Evolutionary conservation across 2,797 vertebrate genomes (phyloP).

Genomic region (Mormyrus hasselquistii): DNA sequence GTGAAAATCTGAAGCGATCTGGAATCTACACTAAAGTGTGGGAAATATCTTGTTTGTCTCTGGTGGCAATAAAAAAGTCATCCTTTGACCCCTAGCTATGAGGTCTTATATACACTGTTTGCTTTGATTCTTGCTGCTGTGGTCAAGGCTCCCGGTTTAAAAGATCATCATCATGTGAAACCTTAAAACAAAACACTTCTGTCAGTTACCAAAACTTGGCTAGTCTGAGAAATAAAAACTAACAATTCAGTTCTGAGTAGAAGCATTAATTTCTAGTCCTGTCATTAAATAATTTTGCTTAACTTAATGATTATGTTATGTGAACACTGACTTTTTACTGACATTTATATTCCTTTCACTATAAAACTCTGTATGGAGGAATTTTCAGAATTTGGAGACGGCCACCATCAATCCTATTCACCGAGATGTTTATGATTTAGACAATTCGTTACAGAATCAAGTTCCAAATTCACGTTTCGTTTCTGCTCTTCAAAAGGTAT

Average conservation of each 20-base stretch:
- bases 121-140: neutral
- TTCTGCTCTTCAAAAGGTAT: neutral
- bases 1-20: conserved; percentile 21
- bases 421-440: neutral
- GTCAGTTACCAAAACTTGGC: conserved; percentile 3
- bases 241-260: neutral
- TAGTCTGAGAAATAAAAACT: neutral
- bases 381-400: neutral
- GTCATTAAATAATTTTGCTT: neutral
- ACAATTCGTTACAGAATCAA: neutral
- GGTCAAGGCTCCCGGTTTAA: conserved; percentile 30
- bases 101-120: conserved; percentile 2
- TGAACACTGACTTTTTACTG: neutral
- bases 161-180: conserved; percentile 4
- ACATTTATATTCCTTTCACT: neutral
- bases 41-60: conserved; percentile 58
- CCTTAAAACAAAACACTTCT: neutral
- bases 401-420: neutral
- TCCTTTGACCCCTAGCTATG: conserved; percentile 48
- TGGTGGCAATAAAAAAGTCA: conserved; percentile 51
- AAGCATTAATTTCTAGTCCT: neutral
- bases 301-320: neutral
- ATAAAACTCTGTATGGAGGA: neutral
- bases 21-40: conserved; percentile 52
- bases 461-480: neutral